Base-by-base conservation (phyloP, 2,113 vertebrate genomes). In the Corythornis vintsioides region DNA sequence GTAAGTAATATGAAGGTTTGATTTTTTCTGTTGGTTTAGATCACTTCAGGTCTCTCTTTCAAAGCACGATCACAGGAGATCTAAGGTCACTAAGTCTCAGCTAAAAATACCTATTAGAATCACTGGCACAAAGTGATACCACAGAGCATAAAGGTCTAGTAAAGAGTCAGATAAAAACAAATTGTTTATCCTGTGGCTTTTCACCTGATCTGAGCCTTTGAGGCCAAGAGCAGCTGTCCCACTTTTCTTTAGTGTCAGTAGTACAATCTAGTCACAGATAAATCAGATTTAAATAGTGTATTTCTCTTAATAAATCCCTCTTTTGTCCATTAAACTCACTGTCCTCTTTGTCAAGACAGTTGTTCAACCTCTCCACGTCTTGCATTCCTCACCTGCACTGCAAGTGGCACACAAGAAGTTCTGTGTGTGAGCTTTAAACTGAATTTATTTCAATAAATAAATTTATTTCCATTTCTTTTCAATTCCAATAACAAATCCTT, bases 361-460 rank as follows among this genome's bases (percentile, higher is more conserved):
- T 38, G 26, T 67, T 75, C 29, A 43, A 3, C 15, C 21, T 38
- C 74, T 64, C 40, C 9, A 0, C 2, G 4, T 35, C 70, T 60
- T 56, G 33, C 31, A 48, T 18, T 28, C 73, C 35, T 64, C 52
- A 33, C 33, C 35, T 19, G 10, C 15, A 7, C 4, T 40, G 25
- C n/a, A 50, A 38, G 33, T 24, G 13, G 35, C 43, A 45, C 0
- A 25, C 42, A 13, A 0, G 0, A 69, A 38, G 15, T 35, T 48
- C 50, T 55, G 21, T 55, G 19, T 50, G 24, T 60, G 61, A 84
- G 8, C 31, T 77, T 88, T 28, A 50, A 25, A 52, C 15, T 20
- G 13, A 64, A 60, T 8, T 42, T 35, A 19, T 35, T 35, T 35
- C 33, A 35, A 35, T 6, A 35, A 35, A 35, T 35, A 35, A 35